Base-by-base conservation (phyloP, 2,113 vertebrate genomes). In the Nibea albiflora region DNA sequence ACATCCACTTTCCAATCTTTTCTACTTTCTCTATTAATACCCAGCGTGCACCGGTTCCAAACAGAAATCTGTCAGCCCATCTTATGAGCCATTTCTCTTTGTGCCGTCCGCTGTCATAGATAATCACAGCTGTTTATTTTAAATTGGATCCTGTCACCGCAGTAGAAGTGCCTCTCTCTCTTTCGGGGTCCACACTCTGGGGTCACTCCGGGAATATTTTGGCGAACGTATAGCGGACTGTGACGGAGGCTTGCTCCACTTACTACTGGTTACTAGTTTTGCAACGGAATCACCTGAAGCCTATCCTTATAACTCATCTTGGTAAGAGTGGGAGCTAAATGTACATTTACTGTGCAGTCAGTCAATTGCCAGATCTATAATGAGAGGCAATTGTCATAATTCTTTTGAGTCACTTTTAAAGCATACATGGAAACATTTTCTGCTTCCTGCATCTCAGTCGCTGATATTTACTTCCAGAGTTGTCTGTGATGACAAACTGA, bases 11-110 rank as follows among this genome's bases (percentile, higher is more conserved):
- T 39, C 15, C 44, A 71, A 46, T 28, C 57, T 63, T 79, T 69
- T 35, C 39, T 71, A 6, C 76, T 49, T 78, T 63, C 60, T 52
- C 73, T 81, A 63, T 73, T 73, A 58, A 73, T 85, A 64, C 67
- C 61, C 58, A 24, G 16, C 28, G 20, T 2, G 2, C 0, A 14
- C 0, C 4, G 11, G 54, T 10, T 39, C 22, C 17, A 24, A 75
- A 80, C 39, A 62, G n/a, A 47, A 31, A 66, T 26, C 26, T 72
- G 53, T 66, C 70, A 57, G 15, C 22, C 4, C 42, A 16, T 56
- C 56, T 68, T 10, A 12, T 5, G 6, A 54, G 24, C 5, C 53
- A 11, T 31, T 46, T 80, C 2, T 19, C 19, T 49, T 15, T 62
- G 12, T 62, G 15, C 10, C 5, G 47, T n/a, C 35, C 57, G 42